These are phyloP conservation scores for Chromoteleia sp. DNA, from an alignment of 2,888 invertebrate genomes.

Conservation along the genomic window DNA sequence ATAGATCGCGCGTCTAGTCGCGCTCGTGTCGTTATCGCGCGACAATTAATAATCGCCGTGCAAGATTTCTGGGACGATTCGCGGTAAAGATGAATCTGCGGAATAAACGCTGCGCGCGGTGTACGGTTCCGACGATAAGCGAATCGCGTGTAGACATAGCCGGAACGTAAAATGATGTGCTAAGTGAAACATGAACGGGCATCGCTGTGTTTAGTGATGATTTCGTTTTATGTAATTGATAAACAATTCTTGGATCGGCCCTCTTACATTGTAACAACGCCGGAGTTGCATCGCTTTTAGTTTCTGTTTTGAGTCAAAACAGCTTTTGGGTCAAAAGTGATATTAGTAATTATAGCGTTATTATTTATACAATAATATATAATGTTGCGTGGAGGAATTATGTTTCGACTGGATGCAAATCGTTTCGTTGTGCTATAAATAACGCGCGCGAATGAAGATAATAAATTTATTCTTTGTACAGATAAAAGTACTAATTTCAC, in stretches of 20 bases:
- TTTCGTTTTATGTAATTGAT: constrained; percentile 37
- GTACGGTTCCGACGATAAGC: constrained; percentile 14
- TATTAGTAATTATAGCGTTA: too few relatives aligned
- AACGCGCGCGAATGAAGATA: too few relatives aligned
- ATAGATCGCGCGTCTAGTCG: constrained; percentile 1
- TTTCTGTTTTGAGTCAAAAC: constrained; percentile 11
- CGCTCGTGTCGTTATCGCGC: constrained; percentile 7
- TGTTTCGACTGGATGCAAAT: too few relatives aligned
- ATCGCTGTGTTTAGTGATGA: constrained; percentile 35
- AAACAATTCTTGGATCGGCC: constrained; percentile 24
- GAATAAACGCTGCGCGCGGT: constrained; percentile 6
- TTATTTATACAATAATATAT: too few relatives aligned
- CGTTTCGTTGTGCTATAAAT: too few relatives aligned
- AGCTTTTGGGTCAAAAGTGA: too few relatives aligned
- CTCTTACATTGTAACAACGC: constrained; percentile 29
- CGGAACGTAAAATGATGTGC: constrained; percentile 31
- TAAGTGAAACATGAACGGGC: constrained; percentile 47
- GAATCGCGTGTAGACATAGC: neutral
- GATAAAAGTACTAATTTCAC: too few relatives aligned
- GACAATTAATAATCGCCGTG: constrained; percentile 41
- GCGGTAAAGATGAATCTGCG: constrained; percentile 25
- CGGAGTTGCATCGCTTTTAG: neutral
- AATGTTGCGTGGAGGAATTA: too few relatives aligned
- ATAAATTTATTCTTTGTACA: too few relatives aligned
- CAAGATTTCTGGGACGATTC: constrained; percentile 34